A percentile compares a stretch with the other conserved stretches of the same genome.
phyloP scores from a whole-genome alignment of 2,888 invertebrate genomes.

The Zygaena filipendulae region DNA sequence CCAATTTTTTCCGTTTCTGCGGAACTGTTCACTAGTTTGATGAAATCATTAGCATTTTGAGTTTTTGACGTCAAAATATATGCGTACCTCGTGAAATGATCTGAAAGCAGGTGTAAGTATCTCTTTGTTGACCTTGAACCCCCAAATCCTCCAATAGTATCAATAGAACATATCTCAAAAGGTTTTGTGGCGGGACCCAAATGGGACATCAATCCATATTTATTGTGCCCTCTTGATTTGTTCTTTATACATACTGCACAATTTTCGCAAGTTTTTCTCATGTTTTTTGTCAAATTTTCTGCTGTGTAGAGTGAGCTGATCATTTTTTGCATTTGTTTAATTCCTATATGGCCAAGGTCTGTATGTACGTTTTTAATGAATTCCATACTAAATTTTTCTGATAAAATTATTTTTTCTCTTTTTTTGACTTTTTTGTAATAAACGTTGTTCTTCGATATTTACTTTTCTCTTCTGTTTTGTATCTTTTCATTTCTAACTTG shows the following conservation, averaged over 20 bases:
- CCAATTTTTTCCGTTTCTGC: slow-evolving; percentile 6
- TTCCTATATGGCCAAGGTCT: slow-evolving; percentile 4
- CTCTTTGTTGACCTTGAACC: slow-evolving; percentile 15
- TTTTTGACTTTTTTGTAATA: slow-evolving; percentile 13
- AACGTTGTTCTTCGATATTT: slow-evolving; percentile 10
- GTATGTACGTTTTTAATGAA: slow-evolving; percentile 11
- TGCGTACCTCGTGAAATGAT: slow-evolving; percentile 11
- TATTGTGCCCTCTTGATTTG: slow-evolving; percentile 8
- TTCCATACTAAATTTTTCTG: slow-evolving; percentile 13
- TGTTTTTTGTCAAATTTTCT: slow-evolving; percentile 7
- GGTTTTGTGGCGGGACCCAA: slow-evolving; percentile 10
- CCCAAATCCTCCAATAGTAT: slow-evolving; percentile 15
- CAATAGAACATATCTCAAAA: slow-evolving; percentile 10
- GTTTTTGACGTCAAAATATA: slow-evolving; percentile 13
- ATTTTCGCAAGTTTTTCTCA: slow-evolving; percentile 6
- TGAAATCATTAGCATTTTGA: slow-evolving; percentile 15
- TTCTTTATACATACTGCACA: slow-evolving; percentile 11
- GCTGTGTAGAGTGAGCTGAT: slow-evolving; percentile 6
- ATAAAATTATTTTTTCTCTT: slow-evolving; percentile 13
- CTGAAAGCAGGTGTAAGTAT: slow-evolving; percentile 13
- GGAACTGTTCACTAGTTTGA: slow-evolving; percentile 11
- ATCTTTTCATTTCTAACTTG: slow-evolving; percentile 14
- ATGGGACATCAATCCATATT: slow-evolving; percentile 7
- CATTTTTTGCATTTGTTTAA: slow-evolving; percentile 7
- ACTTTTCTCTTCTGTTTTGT: slow-evolving; percentile 7